Evolutionary conservation across 2,113 vertebrate species (phyloP), one percentile per base, ranked within the genome.

Genomic region (Chelonoidis abingdonii): DNA sequence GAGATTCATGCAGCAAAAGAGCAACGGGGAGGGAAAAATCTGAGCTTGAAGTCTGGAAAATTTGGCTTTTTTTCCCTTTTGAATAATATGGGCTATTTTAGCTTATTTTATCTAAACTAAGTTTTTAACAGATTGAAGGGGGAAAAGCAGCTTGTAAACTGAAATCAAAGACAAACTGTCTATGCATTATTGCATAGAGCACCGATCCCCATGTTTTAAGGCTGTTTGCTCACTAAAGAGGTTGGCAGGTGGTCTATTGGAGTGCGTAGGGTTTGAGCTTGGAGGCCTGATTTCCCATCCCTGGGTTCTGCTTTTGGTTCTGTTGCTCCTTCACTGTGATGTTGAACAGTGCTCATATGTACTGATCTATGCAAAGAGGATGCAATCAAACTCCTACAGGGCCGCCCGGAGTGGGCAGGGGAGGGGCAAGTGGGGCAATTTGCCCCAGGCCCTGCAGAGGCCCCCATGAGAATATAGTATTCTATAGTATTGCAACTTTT

Each of bases 101-200:
- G 84, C 9, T 35, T 4, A 0, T 35, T 12, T 44, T 49, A 1
- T 24, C 35, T 0, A 0, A 17, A 38, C 41, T 0, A 1, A 12
- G 29, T 8, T 0, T 49, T 0, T 0, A 10, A 47, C 14, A 4
- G 22, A 4, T 75, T 17, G 59, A 84, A 80, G n/a, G 47, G n/a
- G 9, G 69, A 24, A 17, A 72, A 22, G 9, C 3, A 1, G 21
- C 41, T 10, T 12, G 2, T 76, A 27, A 44, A 76, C 4, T 25
- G 25, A 47, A 76, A 25, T 27, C 24, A 44, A 76, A 24, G 19
- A 44, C 21, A 27, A 27, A 38, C 38, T 72, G 19, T 72, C 65
- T 79, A 13, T 16, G 25, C 31, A 31, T 8, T 31, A 8, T 49
- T 79, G 12, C 27, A 79, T 17, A 79, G 78, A 29, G 25, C 47